Base-by-base conservation (phyloP, 2,797 vertebrate species). In the Melanogrammus aeglefinus region DNA sequence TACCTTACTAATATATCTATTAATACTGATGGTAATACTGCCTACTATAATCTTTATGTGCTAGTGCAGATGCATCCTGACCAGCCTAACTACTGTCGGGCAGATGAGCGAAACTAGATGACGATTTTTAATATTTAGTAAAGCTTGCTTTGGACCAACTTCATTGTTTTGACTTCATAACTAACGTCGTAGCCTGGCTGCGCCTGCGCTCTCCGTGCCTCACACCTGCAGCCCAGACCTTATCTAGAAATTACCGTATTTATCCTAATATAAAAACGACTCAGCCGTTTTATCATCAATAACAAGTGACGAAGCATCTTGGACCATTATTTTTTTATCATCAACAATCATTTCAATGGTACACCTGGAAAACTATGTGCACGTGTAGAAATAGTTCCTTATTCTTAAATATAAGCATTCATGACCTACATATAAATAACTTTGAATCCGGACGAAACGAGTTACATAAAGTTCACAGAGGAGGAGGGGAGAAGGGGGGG, bases 341-440 rank as follows among this genome's bases (percentile, higher is more conserved):
- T 97, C 95, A 99, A 99, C 97, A 97, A 96, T 95, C 96, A 97
- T 95, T 93, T 97, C 95, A 98, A 97, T 97, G 97, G 96, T 98
- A 99, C 98, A 99, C 96, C 97, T 99, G 97, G 96, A 98, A 99
- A 99, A 98, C 97, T 98, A 98, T 98, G 97, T 97, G 96, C 96
- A 98, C 97, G 98, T 96, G 97, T 99, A 98, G 97, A 99, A 98
- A 99, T 98, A 97, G 96, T 97, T 97, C 96, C 96, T 96, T 63
- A 63, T 63, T 97, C 96, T 99, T 99, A 99, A 99, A 99, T 99
- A 99, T 97, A 98, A 97, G 97, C 97, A 99, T 99, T 95, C 98
- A 96, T 97, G 95, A 97, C 96, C 96, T 96, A 98, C 96, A 96
- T 98, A 99, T 98, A 99, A 99, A 99, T 99, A 97, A 96, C 95